phyloP scores from a whole-genome alignment of 2,797 vertebrate genomes.

The Protosalanx chinensis region DNA sequence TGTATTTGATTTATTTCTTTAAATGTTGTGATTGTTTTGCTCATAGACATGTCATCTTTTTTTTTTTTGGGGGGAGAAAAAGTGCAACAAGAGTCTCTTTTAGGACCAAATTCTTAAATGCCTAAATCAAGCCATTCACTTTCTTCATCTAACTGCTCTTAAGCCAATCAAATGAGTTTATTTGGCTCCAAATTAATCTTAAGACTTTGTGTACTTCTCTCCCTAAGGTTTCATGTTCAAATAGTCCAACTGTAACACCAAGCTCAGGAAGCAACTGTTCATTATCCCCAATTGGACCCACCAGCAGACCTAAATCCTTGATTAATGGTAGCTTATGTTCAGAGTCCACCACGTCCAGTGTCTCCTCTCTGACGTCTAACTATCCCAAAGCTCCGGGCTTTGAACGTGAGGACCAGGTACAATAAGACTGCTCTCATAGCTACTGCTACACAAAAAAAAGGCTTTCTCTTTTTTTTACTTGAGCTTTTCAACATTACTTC shows the following conservation, averaged over 20 bases:
- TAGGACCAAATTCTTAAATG: background rate
- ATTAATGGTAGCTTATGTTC: constrained; percentile 82
- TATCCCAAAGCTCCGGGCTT: constrained; percentile 87
- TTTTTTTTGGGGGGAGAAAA: background rate
- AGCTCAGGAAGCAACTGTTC: constrained; percentile 85
- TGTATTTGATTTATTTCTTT: background rate
- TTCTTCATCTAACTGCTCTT: background rate
- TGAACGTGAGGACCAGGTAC: constrained; percentile 88
- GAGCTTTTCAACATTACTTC: constrained; percentile 10
- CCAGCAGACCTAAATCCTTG: constrained; percentile 80
- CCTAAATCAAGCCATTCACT: too few relatives aligned
- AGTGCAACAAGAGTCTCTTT: background rate
- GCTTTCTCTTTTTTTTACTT: constrained; percentile 22
- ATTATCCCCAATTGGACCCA: constrained; percentile 81
- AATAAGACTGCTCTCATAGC: constrained; percentile 59
- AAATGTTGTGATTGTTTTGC: background rate
- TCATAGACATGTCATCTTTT: background rate
- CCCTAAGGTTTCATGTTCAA: constrained; percentile 83
- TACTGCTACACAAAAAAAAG: constrained; percentile 27
- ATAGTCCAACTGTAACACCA: constrained; percentile 80
- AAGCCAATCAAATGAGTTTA: constrained; percentile 15
- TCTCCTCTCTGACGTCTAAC: constrained; percentile 79
- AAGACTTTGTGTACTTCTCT: constrained; percentile 71
- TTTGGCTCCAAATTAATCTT: constrained; percentile 47
- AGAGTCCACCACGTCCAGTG: constrained; percentile 77